Evolutionary conservation across 2,888 invertebrate species (phyloP).

Genomic region (Tetragnatha montana): DNA sequence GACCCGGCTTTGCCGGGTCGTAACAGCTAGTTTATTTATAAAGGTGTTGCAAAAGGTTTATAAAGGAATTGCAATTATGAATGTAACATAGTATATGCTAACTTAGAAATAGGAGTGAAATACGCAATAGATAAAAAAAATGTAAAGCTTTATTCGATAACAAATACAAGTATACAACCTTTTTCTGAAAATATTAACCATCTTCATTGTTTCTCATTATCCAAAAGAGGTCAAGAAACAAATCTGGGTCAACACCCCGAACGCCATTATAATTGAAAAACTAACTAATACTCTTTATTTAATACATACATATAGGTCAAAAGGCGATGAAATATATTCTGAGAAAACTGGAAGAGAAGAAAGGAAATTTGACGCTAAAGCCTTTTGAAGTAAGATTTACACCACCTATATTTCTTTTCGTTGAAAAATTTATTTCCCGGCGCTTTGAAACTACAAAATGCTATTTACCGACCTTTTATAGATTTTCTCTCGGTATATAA

Average conservation of each 20-base stretch:
- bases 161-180: no score
- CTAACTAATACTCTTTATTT: neutral
- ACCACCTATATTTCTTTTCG: neutral
- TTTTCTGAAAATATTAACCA: neutral
- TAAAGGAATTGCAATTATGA: no score
- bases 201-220: neutral
- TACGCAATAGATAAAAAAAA: no score
- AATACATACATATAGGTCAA: neutral
- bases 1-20: no score
- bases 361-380: neutral
- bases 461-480: neutral
- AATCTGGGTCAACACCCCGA: neutral
- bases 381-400: neutral
- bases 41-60: no score
- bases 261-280: neutral
- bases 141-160: no score
- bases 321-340: neutral
- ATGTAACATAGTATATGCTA: no score
- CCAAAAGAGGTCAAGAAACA: neutral
- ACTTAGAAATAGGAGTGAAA: no score
- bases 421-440: neutral
- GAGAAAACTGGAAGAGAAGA: neutral
- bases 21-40: no score
- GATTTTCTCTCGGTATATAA: neutral
- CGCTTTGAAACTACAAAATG: neutral